These are phyloP conservation scores for Neoarius graeffei DNA, from an alignment of 2,113 vertebrate species.

Conservation along the genomic window DNA sequence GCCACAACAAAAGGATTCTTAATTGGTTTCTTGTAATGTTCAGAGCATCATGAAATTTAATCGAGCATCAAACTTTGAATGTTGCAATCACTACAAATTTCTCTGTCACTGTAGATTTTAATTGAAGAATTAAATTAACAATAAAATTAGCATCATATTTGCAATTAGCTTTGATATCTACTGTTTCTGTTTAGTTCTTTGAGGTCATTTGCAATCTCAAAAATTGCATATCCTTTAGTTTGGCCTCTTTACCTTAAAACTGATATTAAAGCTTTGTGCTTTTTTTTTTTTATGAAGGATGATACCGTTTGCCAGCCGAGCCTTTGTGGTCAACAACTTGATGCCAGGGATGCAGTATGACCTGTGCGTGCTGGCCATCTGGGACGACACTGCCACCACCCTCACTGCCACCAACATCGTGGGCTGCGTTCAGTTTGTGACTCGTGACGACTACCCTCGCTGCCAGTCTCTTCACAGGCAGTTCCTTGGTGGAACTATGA, in stretches of 20 bases:
- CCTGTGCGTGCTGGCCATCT: conserved; percentile 94
- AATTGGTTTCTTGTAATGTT: conserved; percentile 49
- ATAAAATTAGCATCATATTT: conserved; percentile 31
- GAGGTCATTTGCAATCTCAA: conserved; percentile 5
- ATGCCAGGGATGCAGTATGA: conserved; percentile 94
- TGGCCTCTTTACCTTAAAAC: conserved; percentile 35
- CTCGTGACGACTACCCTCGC: conserved; percentile 89
- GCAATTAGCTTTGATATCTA: conserved; percentile 48
- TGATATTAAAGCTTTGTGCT: conserved; percentile 32
- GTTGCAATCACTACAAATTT: neutral
- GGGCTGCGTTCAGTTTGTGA: conserved; percentile 92
- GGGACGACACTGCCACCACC: conserved; percentile 93
- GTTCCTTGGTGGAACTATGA: conserved; percentile 95
- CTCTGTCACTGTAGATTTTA: conserved; percentile 52
- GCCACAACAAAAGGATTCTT: neutral
- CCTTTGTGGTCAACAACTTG: conserved; percentile 93
- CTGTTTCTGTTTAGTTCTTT: conserved; percentile 28
- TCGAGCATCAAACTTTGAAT: neutral
- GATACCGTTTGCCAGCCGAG: conserved; percentile 91
- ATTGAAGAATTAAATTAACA: conserved; percentile 55
- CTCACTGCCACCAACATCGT: conserved; percentile 96
- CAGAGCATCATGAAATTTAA: conserved; percentile 64
- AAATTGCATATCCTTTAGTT: conserved; percentile 59
- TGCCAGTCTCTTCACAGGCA: conserved; percentile 94
- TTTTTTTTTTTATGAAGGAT: conserved; percentile 79